phyloP scores from a whole-genome alignment of 2,888 invertebrate species.

The Euplexia lucipara region DNA sequence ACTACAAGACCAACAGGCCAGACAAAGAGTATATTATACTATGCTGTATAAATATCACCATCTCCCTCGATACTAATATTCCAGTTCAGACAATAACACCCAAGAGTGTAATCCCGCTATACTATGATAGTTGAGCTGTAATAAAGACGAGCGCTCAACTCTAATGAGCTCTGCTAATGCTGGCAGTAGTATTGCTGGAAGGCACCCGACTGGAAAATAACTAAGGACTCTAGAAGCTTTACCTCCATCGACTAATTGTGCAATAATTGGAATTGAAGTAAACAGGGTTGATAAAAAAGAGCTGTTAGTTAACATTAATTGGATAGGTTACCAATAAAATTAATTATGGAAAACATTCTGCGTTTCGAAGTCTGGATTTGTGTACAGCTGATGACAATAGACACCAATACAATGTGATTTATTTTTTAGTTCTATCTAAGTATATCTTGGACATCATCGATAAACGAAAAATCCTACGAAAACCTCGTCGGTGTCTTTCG shows the following conservation, averaged over 20 bases:
- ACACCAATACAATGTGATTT: too few relatives aligned
- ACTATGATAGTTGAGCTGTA: constrained; percentile 36
- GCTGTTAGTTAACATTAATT: background rate
- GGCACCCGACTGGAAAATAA: constrained; percentile 21
- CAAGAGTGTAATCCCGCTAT: constrained; percentile 6
- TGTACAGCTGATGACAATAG: too few relatives aligned
- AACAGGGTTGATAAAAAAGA: background rate
- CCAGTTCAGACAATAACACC: constrained; percentile 21
- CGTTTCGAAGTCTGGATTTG: too few relatives aligned
- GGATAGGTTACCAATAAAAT: background rate
- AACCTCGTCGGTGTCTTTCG: too few relatives aligned
- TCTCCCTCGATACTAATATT: constrained; percentile 20
- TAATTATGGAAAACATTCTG: background rate
- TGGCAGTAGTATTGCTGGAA: constrained; percentile 17
- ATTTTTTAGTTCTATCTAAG: too few relatives aligned
- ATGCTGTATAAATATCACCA: constrained; percentile 5
- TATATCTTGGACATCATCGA: too few relatives aligned
- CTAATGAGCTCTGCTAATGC: constrained; percentile 32
- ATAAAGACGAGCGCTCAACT: constrained; percentile 19
- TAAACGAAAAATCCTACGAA: too few relatives aligned
- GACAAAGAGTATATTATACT: background rate
- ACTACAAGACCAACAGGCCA: too few relatives aligned
- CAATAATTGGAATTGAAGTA: constrained; percentile 11
- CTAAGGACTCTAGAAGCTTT: constrained; percentile 3
- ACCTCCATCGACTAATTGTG: background rate